These are phyloP conservation scores for Pollenia amentaria DNA, from an alignment of 2,888 invertebrate genomes.

Conservation along the genomic window DNA sequence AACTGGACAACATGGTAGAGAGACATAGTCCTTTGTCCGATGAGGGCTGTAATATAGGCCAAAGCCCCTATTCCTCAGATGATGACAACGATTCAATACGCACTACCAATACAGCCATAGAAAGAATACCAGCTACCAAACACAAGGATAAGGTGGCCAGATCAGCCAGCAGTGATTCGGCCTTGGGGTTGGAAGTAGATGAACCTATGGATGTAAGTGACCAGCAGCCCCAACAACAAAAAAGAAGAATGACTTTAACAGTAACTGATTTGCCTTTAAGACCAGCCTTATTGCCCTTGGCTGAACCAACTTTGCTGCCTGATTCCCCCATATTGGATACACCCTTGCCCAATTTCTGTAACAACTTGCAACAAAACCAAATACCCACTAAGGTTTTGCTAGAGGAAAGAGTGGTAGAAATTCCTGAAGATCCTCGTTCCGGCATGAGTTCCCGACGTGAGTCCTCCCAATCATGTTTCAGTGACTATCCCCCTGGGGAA, in stretches of 20 bases:
- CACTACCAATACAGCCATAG: slow-evolving; percentile 71
- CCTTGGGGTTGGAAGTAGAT: slow-evolving; percentile 82
- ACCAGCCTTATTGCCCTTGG: slow-evolving; percentile 82
- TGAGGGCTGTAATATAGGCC: slow-evolving; percentile 82
- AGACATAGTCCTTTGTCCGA: slow-evolving; percentile 81
- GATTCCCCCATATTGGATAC: slow-evolving; percentile 79
- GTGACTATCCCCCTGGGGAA: slow-evolving; percentile 84
- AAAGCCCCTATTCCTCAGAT: slow-evolving; percentile 83
- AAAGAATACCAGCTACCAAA: slow-evolving; percentile 68
- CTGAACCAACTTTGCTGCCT: slow-evolving; percentile 83
- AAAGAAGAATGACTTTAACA: slow-evolving; percentile 83
- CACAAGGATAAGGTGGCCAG: slow-evolving; percentile 82
- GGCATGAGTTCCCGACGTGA: slow-evolving; percentile 84
- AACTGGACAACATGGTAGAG: slow-evolving; percentile 75
- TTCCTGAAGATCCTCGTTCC: slow-evolving; percentile 84
- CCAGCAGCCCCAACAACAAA: slow-evolving; percentile 72
- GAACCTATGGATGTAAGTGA: slow-evolving; percentile 62
- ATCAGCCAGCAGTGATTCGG: slow-evolving; percentile 84
- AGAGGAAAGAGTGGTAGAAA: slow-evolving; percentile 86
- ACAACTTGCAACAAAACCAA: slow-evolving; percentile 74
- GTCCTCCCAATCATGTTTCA: slow-evolving; percentile 84
- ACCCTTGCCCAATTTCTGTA: slow-evolving; percentile 62
- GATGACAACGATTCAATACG: slow-evolving; percentile 75
- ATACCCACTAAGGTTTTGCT: slow-evolving; percentile 85
- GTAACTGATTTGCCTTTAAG: slow-evolving; percentile 84